Conservation (phyloP, 2,113 vertebrate genomes). For the Odobenus rosmarus region DNA sequence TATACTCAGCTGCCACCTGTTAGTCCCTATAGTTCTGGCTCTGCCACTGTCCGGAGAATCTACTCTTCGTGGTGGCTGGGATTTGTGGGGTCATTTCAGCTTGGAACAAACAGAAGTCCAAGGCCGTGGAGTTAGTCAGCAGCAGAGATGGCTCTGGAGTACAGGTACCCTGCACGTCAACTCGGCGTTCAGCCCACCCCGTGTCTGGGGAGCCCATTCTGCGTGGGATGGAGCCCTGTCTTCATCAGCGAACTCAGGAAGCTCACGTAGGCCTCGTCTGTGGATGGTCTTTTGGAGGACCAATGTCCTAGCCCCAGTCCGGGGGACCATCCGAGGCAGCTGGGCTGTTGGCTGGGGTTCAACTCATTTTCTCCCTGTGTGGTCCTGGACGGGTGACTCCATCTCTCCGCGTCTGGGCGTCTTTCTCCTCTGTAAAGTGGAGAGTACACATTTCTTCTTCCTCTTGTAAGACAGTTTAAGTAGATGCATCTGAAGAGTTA, state of each 20-base stretch:
- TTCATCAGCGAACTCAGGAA: not conserved
- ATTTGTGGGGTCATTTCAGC: not conserved
- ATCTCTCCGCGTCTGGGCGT: not conserved
- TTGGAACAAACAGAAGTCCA: not conserved
- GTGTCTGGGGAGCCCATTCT: not conserved
- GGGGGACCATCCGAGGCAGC: not conserved
- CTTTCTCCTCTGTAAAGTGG: not conserved
- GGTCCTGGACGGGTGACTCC: not conserved
- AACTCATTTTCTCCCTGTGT: not conserved
- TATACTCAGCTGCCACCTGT: not conserved
- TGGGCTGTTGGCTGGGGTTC: not conserved
- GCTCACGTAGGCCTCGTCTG: not conserved
- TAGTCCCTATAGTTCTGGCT: not conserved
- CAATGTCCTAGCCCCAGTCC: no score
- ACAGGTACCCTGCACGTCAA: not conserved
- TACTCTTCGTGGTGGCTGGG: not conserved
- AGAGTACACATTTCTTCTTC: not conserved
- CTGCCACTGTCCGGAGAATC: not conserved
- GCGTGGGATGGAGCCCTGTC: not conserved
- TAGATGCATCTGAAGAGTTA: not conserved
- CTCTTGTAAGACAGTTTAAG: not conserved
- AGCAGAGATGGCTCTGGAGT: not conserved
- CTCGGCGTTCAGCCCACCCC: rapidly evolving
- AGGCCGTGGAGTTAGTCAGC: not conserved
- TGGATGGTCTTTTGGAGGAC: not conserved